These are phyloP conservation scores for Chrysomela aeneicollis DNA, from an alignment of 2,888 invertebrate genomes.

Conservation along the genomic window DNA sequence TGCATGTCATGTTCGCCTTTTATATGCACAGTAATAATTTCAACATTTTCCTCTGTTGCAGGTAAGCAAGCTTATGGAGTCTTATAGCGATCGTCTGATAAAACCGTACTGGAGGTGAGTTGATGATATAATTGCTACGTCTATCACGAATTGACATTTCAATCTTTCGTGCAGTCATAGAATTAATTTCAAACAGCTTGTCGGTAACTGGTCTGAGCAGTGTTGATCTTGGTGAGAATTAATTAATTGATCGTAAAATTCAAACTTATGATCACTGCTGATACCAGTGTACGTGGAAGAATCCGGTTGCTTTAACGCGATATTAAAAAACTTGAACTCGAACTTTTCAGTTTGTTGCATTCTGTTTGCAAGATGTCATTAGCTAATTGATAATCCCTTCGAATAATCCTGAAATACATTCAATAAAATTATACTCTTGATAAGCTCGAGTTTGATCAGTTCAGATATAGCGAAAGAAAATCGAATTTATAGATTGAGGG, in stretches of 20 bases:
- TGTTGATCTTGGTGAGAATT: not conserved
- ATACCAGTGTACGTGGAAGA: too few relatives aligned
- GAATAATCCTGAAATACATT: too few relatives aligned
- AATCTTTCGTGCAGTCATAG: slow-evolving; percentile 4
- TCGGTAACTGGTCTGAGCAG: not conserved
- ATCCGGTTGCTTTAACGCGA: too few relatives aligned
- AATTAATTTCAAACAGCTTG: not conserved
- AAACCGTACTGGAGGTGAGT: slow-evolving; percentile 27
- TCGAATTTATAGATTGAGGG: too few relatives aligned
- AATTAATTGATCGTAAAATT: not conserved
- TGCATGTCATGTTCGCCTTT: slow-evolving; percentile 19
- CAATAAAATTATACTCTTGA: too few relatives aligned
- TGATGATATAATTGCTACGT: slow-evolving; percentile 21
- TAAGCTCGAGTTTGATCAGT: too few relatives aligned
- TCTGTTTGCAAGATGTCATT: too few relatives aligned
- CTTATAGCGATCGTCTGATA: slow-evolving; percentile 20
- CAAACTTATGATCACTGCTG: too few relatives aligned
- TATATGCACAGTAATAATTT: slow-evolving; percentile 18
- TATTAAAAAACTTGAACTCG: too few relatives aligned
- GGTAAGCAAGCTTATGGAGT: slow-evolving; percentile 29
- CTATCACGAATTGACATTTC: slow-evolving; percentile 24
- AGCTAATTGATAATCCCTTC: too few relatives aligned
- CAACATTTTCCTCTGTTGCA: slow-evolving; percentile 27
- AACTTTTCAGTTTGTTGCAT: too few relatives aligned
- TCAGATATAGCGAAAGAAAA: too few relatives aligned